Evolutionary conservation across 2,797 vertebrate species (phyloP), one percentile per base, ranked within the genome.

Genomic region (Melanogrammus aeglefinus): DNA sequence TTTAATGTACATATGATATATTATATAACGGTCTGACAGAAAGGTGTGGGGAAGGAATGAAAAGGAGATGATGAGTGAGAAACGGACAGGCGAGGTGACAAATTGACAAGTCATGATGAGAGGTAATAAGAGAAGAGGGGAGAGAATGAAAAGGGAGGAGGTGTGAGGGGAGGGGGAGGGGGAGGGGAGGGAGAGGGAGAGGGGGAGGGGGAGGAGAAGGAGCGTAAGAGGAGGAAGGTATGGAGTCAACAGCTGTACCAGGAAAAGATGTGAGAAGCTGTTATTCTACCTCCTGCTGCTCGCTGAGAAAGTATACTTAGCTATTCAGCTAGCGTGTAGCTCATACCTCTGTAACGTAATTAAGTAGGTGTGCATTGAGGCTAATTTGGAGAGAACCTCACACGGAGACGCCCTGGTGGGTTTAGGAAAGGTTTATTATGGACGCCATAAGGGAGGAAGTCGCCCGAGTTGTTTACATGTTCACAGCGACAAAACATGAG

Each of bases 381-480:
- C 44, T 73, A 1, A 33, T 74, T 75, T 44, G 33, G 16, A 38
- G 70, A 78, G 33, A 72, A 24, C 18, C 1, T 51, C 47, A 51
- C 47, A 18, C 47, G 13, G 41, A 38, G 41, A 9, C 13, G 13
- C 16, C 16, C 47, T 4, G 47, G 16, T 51, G 47, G 18, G 47
- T 18, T 51, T 39, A n/a, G 33, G 18, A 35, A 73, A 2, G 18
- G 31, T 35, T 73, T 31, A 5, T 73, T 33, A 75, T 27, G 41
- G 35, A 35, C 33, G 31, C 41, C n/a, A 9, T 74, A 41, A 44
- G n/a, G 39, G 69, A 74, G 66, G 72, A 80, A 81, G 80, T 85
- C 51, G 80, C 74, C 29, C 76, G 82, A 63, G 79, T 73, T 63
- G 51, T 75, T 75, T 74, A 38, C 73, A 44, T 24, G 73, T 39